Conservation (phyloP, 2,888 invertebrate species). For the Cryptosula pallasiana region DNA sequence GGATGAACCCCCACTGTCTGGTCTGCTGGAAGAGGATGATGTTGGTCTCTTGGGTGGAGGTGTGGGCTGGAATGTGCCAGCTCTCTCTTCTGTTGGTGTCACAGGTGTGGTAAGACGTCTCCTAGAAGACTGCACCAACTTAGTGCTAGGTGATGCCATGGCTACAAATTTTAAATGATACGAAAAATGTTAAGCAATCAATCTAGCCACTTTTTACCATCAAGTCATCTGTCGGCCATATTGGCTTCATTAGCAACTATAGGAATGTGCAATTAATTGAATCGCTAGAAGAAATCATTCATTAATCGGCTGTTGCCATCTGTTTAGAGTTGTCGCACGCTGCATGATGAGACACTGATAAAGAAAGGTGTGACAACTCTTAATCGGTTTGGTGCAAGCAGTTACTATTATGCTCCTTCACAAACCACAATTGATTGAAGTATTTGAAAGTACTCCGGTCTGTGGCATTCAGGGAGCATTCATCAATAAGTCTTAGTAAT, state of each 20-base stretch:
- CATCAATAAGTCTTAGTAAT: too few relatives aligned
- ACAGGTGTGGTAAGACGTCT: background rate
- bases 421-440: too few relatives aligned
- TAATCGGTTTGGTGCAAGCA: too few relatives aligned
- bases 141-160: background rate
- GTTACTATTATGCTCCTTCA: too few relatives aligned
- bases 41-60: background rate
- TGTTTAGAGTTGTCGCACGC: too few relatives aligned
- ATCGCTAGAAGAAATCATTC: slow-evolving; percentile 13
- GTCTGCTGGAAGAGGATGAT: slow-evolving; percentile 8
- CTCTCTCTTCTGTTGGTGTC: background rate
- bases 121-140: background rate
- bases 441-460: too few relatives aligned
- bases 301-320: too few relatives aligned
- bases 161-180: too few relatives aligned
- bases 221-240: background rate
- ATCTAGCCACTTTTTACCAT: background rate
- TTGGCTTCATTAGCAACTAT: slow-evolving; percentile 21
- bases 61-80: background rate
- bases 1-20: background rate
- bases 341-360: too few relatives aligned
- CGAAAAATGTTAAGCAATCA: too few relatives aligned
- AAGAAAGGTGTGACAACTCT: too few relatives aligned
- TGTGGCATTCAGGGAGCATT: too few relatives aligned
- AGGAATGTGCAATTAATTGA: background rate